These are phyloP conservation scores for Loris lydekkerianus DNA, from an alignment of 2,797 vertebrate genomes.

Conservation along the genomic window DNA sequence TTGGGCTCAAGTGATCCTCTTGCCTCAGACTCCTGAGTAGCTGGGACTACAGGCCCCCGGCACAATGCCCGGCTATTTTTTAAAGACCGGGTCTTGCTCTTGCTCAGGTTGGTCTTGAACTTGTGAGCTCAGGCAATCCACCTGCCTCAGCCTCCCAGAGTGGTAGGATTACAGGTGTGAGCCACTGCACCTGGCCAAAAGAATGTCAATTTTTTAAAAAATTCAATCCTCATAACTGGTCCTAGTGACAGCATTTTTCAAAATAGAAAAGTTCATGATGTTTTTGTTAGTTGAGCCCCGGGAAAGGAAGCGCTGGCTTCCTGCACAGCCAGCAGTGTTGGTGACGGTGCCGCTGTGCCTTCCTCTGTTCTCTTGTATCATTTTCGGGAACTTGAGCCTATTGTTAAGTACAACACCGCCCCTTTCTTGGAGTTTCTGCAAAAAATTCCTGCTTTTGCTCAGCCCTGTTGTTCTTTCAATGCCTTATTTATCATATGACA, in stretches of 20 bases:
- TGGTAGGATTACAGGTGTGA: no score
- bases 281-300: not conserved
- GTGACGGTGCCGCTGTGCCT: not conserved
- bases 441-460: constrained; percentile 2
- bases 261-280: constrained; percentile 16
- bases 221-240: not conserved
- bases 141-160: no score
- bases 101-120: no score
- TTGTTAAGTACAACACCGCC: not conserved
- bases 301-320: not conserved
- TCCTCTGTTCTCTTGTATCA: not conserved
- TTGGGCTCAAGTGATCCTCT: no score
- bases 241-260: constrained; percentile 12
- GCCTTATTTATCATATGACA: not conserved
- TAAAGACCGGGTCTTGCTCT: no score
- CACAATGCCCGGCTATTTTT: no score
- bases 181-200: not conserved
- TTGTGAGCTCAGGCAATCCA: no score
- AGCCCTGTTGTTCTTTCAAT: not conserved
- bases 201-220: constrained; percentile 22
- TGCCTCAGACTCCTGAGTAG: no score
- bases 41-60: no score
- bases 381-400: not conserved
- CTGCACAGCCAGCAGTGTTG: not conserved
- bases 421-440: not conserved